Evolutionary conservation across 2,113 vertebrate species (phyloP).

Genomic region (Petaurus breviceps): DNA sequence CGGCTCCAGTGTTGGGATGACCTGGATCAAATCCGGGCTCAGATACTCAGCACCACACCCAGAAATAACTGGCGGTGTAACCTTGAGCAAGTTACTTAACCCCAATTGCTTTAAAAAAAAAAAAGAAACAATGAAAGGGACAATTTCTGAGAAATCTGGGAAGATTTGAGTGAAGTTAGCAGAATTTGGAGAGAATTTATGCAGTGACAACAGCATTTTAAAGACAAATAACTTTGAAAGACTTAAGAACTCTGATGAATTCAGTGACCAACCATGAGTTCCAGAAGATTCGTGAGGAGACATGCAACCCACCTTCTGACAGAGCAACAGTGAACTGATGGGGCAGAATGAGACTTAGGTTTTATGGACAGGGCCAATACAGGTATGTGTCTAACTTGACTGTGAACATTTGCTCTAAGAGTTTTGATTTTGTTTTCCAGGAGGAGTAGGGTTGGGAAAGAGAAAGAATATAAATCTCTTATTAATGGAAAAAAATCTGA

Average conservation of each 20-base stretch:
- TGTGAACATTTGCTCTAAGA: background rate
- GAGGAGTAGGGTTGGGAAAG: background rate
- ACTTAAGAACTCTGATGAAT: background rate
- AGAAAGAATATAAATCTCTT: background rate
- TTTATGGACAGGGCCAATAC: background rate
- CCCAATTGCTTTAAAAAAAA: too few relatives aligned
- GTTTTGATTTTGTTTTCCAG: background rate
- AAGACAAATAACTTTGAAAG: background rate
- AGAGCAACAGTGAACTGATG: background rate
- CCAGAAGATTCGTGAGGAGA: background rate
- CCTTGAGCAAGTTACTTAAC: too few relatives aligned
- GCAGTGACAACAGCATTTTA: background rate
- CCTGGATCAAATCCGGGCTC: too few relatives aligned
- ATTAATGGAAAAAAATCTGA: background rate
- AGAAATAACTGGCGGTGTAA: too few relatives aligned
- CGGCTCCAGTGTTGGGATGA: too few relatives aligned
- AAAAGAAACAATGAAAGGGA: background rate
- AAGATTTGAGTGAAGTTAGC: background rate
- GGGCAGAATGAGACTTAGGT: background rate
- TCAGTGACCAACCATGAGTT: background rate
- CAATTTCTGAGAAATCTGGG: background rate
- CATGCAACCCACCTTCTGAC: background rate
- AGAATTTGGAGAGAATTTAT: background rate
- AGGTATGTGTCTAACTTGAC: too few relatives aligned
- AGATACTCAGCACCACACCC: too few relatives aligned